These are phyloP conservation scores for Drosophila paulistorum DNA, from an alignment of 1,140 invertebrate genomes.

Conservation along the genomic window DNA sequence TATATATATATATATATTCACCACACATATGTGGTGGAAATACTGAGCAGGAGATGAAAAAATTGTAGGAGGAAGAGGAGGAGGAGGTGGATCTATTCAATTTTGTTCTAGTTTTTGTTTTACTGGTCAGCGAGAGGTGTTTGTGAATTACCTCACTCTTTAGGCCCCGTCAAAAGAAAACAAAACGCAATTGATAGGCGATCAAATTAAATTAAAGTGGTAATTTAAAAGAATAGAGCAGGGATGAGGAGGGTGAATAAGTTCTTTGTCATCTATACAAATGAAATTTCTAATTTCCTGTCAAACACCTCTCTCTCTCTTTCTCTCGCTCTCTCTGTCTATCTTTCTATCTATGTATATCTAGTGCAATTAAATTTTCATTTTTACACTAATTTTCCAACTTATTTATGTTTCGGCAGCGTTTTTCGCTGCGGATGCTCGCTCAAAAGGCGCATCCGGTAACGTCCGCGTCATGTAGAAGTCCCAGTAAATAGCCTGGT, in stretches of 20 bases:
- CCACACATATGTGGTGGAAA: conserved; percentile 55
- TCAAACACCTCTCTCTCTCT: conserved; percentile 26
- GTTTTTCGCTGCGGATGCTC: conserved; percentile 48
- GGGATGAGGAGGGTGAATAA: neutral
- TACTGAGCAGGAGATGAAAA: neutral
- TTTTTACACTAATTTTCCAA: conserved; percentile 71
- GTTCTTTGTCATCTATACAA: conserved; percentile 16
- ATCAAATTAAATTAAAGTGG: neutral
- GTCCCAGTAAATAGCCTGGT: neutral
- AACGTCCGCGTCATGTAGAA: neutral
- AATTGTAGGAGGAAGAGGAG: neutral
- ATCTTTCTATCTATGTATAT: no score
- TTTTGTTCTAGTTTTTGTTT: conserved; percentile 45
- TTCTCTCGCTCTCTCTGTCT: conserved; percentile 38
- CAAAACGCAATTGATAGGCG: neutral
- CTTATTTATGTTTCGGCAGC: conserved; percentile 66
- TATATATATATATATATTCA: conserved; percentile 33
- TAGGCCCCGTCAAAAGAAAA: neutral
- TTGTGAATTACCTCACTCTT: neutral
- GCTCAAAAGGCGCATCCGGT: conserved; percentile 37
- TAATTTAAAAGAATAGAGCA: no score
- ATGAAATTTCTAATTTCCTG: conserved; percentile 27
- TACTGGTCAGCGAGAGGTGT: conserved; percentile 1
- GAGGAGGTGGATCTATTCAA: conserved; percentile 20
- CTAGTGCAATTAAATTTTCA: conserved; percentile 74